Evolutionary conservation across 2,113 vertebrate genomes (phyloP), one percentile per base, ranked within the genome.

Genomic region (Ploceus nigricollis): DNA sequence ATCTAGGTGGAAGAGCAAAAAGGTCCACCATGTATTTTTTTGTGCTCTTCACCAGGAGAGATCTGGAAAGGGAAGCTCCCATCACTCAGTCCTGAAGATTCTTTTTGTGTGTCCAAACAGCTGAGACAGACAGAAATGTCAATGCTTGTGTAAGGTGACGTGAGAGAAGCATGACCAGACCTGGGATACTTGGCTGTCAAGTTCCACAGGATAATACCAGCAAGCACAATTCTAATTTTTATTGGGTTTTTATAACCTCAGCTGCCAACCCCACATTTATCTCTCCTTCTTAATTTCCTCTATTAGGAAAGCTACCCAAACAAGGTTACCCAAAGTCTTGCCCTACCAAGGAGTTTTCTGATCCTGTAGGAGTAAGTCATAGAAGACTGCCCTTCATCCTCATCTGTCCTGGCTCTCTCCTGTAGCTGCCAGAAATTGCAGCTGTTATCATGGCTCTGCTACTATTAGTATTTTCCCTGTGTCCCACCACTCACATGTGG

Each of bases 131-230:
- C 0, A 5, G 35, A 84, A 94, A 75, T 47, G 14, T 22, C 39
- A 66, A 9, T 0, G 0, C 8, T 69, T 48, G 30, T 72, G n/a
- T 22, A 53, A 73, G 54, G 40, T 47, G 57, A 16, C 1, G 7
- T 31, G 22, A 83, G 8, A 76, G 31, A 69, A 69, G 37, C 33
- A 21, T 28, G 22, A 65, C n/a, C 17, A n/a, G 37, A 82, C 15
- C 17, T 33, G 50, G n/a, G 45, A 64, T 9, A 40, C 20, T 13
- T 42, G 56, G 6, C 30, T 75, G 40, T 53, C 5, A 6, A 25
- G 54, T 56, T 75, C 5, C 9, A 48, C 15, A 57, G 15, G 33
- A 73, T 7, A 42, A 54, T 54, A 35, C 9, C 20, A 75, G 31
- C 51, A 75, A 68, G 21, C 8, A 39, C 3, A 53, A 21, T 27